Evolutionary conservation across 30 jellyfish, hydroid and myxozoan genomes (phyloP).

Genomic region (Aurelia coerulea): DNA sequence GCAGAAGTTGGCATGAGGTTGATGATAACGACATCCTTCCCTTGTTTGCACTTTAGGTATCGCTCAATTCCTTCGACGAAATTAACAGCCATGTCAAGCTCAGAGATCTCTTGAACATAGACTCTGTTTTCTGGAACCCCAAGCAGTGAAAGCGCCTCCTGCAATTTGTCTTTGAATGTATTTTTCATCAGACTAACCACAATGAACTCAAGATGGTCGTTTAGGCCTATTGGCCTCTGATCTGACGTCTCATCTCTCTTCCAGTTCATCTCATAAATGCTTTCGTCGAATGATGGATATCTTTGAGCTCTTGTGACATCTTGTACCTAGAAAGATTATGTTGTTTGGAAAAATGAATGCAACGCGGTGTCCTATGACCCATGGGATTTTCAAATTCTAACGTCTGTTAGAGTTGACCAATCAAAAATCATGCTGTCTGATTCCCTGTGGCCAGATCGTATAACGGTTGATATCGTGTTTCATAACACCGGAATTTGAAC

Average conservation of each 20-base stretch:
- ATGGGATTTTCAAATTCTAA: no score
- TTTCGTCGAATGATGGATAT: conserved; percentile 37
- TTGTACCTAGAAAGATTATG: conserved; percentile 34
- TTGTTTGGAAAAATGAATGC: no score
- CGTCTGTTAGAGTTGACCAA: no score
- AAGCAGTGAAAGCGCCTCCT: no score
- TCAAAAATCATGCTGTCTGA: no score
- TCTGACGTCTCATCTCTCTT: background rate
- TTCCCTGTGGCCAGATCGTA: no score
- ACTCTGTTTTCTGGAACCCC: no score
- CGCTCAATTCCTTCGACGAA: no score
- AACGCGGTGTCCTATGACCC: no score
- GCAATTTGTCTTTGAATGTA: background rate
- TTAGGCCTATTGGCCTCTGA: background rate
- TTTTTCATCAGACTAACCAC: conserved; percentile 30
- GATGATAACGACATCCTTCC: conserved; percentile 7
- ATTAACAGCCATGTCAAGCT: background rate
- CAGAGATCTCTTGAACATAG: background rate
- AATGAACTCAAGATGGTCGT: conserved; percentile 10
- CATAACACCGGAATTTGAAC: no score
- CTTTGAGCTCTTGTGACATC: conserved; percentile 60
- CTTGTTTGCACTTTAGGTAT: no score
- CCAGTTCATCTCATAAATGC: conserved; percentile 72
- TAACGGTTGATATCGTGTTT: no score
- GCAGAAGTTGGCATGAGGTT: conserved; percentile 59